Evolutionary conservation across 2,888 invertebrate species (phyloP), one percentile per base, ranked within the genome.

Genomic region (Andrena haemorrhoa): DNA sequence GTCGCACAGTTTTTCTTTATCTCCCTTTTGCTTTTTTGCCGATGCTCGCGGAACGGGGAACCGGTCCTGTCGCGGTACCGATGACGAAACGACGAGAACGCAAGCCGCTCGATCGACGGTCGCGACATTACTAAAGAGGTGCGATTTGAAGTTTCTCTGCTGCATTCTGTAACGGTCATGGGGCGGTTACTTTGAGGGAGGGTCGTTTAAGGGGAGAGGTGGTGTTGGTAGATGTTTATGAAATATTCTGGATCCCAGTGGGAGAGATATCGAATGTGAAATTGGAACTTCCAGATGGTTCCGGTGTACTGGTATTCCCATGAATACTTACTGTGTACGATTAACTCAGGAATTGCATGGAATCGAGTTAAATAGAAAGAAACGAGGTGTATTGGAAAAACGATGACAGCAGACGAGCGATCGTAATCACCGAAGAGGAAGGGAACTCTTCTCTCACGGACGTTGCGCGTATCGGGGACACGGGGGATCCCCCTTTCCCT

Each of bases 401-500:
- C 41, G 66, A 70, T 47, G 60, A 70, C 47, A 58, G 63, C 56
- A 69, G 81, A 35, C 58, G 61, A 66, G 31, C 65, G 61, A 53
- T 65, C 65, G 65, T 56, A 66, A 66, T 79, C 63, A 23, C n/a
- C 29, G 26, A 69, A 47, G 76, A 73, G 74, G 76, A 75, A 76
- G 79, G 75, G 65, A 75, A 56, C 75, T 73, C 68, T 75, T 86
- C 83, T 83, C 85, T 88, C 85, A 85, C 80, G 88, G 83, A 84
- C 83, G 63, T 86, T 86, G 23, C 80, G 61, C 76, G 75, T 85
- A 88, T 88, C 86, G 88, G 86, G 88, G 88, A 83, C 88, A 86
- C 63, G 66, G 77, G 29, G 82, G 71, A 70, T 73, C 69, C 35
- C 10, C 60, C 65, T 53, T 23, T 56, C 79, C 79, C 71, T 64